Conservation (phyloP, 2,888 invertebrate genomes). For the Habrosyne pyritoides region DNA sequence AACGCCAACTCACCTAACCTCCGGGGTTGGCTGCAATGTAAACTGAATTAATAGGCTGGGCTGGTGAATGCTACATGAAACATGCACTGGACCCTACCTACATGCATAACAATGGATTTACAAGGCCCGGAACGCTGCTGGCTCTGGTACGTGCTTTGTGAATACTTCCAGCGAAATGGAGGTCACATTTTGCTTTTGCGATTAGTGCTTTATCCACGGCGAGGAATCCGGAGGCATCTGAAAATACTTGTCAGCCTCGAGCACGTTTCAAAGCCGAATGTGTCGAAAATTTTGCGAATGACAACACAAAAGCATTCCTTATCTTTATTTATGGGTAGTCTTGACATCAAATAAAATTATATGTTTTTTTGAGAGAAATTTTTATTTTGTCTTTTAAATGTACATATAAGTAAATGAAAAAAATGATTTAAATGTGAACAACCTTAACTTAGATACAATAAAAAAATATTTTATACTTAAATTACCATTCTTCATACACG, state of each 20-base stretch:
- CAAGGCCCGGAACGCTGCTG: not conserved
- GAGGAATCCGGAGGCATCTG: not conserved
- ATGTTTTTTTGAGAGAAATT: too few species aligned
- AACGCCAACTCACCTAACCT: constrained; percentile 24
- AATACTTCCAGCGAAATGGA: not conserved
- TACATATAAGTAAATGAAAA: too few species aligned
- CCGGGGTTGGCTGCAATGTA: constrained; percentile 33
- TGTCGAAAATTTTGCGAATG: not conserved
- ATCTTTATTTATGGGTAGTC: too few species aligned
- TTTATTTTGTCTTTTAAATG: too few species aligned
- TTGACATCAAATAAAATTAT: too few species aligned
- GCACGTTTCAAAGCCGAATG: not conserved
- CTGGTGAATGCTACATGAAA: constrained; percentile 24
- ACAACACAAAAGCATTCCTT: not conserved
- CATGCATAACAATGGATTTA: constrained; percentile 5
- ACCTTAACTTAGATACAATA: too few species aligned
- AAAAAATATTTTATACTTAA: too few species aligned
- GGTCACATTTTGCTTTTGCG: not conserved
- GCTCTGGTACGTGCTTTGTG: not conserved
- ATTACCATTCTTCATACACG: too few species aligned
- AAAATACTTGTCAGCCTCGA: not conserved
- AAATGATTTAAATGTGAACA: too few species aligned
- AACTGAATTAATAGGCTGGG: constrained; percentile 36
- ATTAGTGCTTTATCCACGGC: not conserved
- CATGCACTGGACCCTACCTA: not conserved